Evolutionary conservation across 2,888 invertebrate genomes (phyloP).

Genomic region (Taphrorychus bicolor): DNA sequence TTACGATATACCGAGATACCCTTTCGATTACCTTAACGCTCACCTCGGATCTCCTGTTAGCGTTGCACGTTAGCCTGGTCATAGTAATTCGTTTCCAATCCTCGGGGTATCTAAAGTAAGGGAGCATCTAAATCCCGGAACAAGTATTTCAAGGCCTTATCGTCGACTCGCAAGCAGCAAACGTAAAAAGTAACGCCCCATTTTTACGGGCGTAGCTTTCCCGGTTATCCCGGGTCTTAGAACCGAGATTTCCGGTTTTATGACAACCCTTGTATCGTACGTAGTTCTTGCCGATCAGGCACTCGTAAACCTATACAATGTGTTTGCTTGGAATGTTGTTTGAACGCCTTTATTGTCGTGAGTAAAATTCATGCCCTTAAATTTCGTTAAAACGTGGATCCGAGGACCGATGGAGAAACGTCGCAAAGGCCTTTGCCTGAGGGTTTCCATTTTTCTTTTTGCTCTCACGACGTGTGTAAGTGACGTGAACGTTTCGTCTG

Average conservation of each 20-base stretch:
- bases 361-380: background rate
- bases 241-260: constrained; percentile 26
- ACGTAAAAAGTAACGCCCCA: constrained; percentile 29
- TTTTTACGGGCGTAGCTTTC: constrained; percentile 23
- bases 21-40: too few species aligned
- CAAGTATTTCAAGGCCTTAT: constrained; percentile 21
- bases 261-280: constrained; percentile 15
- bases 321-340: background rate
- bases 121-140: constrained; percentile 15
- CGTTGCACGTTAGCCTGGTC: background rate
- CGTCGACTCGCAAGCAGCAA: constrained; percentile 20
- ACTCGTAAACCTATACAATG: background rate
- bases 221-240: constrained; percentile 22
- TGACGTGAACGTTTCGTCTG: background rate
- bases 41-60: too few species aligned
- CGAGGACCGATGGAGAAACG: background rate
- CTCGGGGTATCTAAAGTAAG: background rate
- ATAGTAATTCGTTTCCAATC: background rate
- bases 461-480: background rate
- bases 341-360: background rate
- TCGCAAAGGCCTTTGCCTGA: background rate
- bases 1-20: too few species aligned
- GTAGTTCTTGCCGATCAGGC: background rate
- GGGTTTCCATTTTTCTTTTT: background rate
- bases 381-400: background rate